These are phyloP conservation scores for Dicrostonyx torquatus DNA, from an alignment of 2,797 vertebrate genomes.

Conservation along the genomic window DNA sequence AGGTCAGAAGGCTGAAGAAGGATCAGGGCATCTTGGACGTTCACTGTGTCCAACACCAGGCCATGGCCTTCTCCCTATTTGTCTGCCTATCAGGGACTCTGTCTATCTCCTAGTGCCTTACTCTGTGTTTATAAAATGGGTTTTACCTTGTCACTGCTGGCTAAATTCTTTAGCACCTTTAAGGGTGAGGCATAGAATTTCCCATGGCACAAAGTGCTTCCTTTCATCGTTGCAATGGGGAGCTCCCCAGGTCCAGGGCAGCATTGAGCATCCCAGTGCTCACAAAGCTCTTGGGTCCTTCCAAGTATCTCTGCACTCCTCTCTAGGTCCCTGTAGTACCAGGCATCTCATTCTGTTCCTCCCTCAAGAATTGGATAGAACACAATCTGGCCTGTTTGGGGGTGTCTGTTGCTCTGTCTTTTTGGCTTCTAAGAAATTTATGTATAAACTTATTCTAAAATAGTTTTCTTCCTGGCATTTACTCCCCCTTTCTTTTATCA, in stretches of 20 bases:
- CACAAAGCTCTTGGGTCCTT: not conserved
- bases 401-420: not conserved
- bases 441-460: not conserved
- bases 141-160: not conserved
- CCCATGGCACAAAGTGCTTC: not conserved
- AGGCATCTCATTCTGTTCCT: not conserved
- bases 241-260: not conserved
- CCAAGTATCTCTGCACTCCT: not conserved
- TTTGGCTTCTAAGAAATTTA: not conserved
- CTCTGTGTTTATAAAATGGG: not conserved
- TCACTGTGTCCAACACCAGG: not conserved
- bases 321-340: not conserved
- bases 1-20: not conserved
- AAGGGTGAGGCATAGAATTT: not conserved
- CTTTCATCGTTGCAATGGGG: not conserved
- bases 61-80: not conserved
- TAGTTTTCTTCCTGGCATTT: not conserved
- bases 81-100: not conserved
- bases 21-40: not conserved
- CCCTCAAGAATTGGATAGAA: not conserved
- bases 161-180: not conserved
- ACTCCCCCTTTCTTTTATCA: not conserved
- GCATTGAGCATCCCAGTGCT: not conserved
- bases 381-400: not conserved
- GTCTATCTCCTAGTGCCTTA: not conserved